Evolutionary conservation across 2,797 vertebrate genomes (phyloP).

Genomic region (Ctenopoma kingsleyae): DNA sequence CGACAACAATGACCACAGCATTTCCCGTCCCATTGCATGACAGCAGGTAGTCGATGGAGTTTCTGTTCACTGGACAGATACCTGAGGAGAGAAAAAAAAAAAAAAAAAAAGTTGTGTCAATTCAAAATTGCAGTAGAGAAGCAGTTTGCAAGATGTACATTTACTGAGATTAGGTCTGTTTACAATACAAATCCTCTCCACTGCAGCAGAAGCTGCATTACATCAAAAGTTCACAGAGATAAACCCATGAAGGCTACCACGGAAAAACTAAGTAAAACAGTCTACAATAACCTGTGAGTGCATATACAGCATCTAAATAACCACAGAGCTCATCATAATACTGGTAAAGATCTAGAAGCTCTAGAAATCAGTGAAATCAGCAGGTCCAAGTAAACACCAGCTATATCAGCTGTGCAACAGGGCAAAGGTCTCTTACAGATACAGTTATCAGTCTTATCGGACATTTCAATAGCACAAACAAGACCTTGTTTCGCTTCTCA

Average conservation of each 20-base stretch:
- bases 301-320: slow-evolving; percentile 15
- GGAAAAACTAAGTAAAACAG: neutral
- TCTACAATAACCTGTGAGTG: slow-evolving; percentile 6
- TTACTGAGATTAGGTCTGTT: neutral
- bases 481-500: neutral
- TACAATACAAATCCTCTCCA: neutral
- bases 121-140: neutral
- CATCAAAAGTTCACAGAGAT: neutral
- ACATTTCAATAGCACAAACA: slow-evolving; percentile 20
- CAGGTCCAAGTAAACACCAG: slow-evolving; percentile 55
- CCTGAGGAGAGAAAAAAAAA: slow-evolving; percentile 76
- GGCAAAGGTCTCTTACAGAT: slow-evolving; percentile 70
- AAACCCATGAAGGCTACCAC: neutral
- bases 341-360: no score
- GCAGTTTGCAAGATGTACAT: neutral
- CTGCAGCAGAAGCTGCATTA: neutral
- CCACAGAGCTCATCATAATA: slow-evolving; percentile 40
- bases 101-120: no score
- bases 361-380: slow-evolving; percentile 54
- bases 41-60: slow-evolving; percentile 95
- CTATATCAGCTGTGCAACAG: slow-evolving; percentile 49
- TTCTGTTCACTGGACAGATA: slow-evolving; percentile 94
- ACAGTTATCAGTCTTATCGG: slow-evolving; percentile 39
- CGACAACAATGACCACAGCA: slow-evolving; percentile 94
- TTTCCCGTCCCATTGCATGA: slow-evolving; percentile 93